A percentile compares a stretch with the other conserved stretches of the same genome.
These are phyloP conservation scores for Squalus acanthias DNA, from an alignment of 2,797 vertebrate genomes.

Conservation along the genomic window DNA sequence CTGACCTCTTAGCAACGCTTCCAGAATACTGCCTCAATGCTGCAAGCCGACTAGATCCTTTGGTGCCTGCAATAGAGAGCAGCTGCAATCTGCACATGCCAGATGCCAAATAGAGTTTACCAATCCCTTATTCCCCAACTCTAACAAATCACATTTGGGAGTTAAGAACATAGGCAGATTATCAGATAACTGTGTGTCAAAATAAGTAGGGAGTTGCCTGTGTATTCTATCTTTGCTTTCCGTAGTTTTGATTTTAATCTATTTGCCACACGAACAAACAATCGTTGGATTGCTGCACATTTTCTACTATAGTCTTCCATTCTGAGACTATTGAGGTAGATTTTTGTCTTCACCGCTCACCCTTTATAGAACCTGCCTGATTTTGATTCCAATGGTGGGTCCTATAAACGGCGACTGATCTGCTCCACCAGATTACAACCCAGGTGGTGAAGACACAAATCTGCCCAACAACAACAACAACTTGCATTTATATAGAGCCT, in stretches of 20 bases:
- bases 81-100: not conserved
- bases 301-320: not conserved
- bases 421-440: not conserved
- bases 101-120: not conserved
- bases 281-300: not conserved
- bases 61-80: not conserved
- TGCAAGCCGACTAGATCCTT: not conserved
- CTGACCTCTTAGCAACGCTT: not conserved
- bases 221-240: not conserved
- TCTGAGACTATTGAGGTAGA: not conserved
- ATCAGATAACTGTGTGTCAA: not conserved
- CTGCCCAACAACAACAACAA: too few relatives aligned
- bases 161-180: not conserved
- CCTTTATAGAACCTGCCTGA: not conserved
- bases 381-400: not conserved
- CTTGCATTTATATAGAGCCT: too few relatives aligned
- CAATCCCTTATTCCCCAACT: not conserved
- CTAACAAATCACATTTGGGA: not conserved
- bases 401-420: not conserved
- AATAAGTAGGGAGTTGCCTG: not conserved
- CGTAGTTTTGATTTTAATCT: not conserved
- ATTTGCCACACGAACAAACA: not conserved
- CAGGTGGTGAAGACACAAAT: too few relatives aligned
- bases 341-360: not conserved
- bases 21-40: not conserved